phyloP scores from a whole-genome alignment of 2,888 invertebrate species.

The Oxyteleia sp. region DNA sequence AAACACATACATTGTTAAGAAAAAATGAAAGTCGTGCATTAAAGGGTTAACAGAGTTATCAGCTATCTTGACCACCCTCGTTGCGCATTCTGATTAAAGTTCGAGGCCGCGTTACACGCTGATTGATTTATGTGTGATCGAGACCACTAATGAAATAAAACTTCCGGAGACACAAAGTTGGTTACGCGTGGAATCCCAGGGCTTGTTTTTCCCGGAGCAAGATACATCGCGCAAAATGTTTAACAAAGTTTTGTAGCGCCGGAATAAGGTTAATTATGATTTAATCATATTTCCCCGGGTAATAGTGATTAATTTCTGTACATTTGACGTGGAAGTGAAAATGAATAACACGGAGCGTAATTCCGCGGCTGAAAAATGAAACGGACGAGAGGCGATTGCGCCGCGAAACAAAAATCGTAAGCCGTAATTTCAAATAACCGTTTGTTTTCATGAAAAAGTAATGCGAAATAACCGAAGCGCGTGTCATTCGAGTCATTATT shows the following conservation, averaged over 20 bases:
- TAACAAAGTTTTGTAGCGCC: slow-evolving; percentile 44
- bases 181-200: slow-evolving; percentile 36
- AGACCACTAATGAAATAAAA: slow-evolving; percentile 58
- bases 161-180: slow-evolving; percentile 46
- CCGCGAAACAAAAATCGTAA: slow-evolving; percentile 13
- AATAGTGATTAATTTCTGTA: slow-evolving; percentile 50
- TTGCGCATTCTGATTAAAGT: slow-evolving; percentile 51
- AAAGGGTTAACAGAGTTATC: slow-evolving; percentile 2
- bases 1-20: too few relatives aligned
- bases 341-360: slow-evolving; percentile 11
- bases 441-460: slow-evolving; percentile 4
- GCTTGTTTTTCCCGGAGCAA: too few relatives aligned
- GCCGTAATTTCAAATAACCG: slow-evolving; percentile 10
- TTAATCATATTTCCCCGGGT: slow-evolving; percentile 37
- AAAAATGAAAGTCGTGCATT: too few relatives aligned
- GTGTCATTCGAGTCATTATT: slow-evolving; percentile 5
- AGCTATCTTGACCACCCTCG: neutral
- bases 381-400: slow-evolving; percentile 1
- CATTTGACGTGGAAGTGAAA: slow-evolving; percentile 7
- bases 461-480: neutral
- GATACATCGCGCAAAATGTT: slow-evolving; percentile 27
- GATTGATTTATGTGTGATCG: slow-evolving; percentile 60
- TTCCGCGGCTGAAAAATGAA: slow-evolving; percentile 27
- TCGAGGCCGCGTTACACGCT: slow-evolving; percentile 27
- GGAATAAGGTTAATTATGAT: slow-evolving; percentile 48